phyloP scores from a whole-genome alignment of 2,113 vertebrate species.

The Leptodactylus fuscus region DNA sequence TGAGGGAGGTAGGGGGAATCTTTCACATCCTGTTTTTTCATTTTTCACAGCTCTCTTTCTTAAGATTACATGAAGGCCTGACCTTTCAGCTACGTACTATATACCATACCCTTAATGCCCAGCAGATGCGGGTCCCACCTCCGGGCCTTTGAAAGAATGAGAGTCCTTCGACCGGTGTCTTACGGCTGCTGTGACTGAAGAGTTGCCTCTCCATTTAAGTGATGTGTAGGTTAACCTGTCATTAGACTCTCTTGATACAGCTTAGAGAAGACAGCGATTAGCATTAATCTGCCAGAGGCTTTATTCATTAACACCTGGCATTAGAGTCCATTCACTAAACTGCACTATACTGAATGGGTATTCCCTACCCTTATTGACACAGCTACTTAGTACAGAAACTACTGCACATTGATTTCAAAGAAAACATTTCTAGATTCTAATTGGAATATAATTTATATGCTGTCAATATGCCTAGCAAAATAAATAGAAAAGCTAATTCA shows the following conservation, averaged over 20 bases:
- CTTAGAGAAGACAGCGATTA: slow-evolving; percentile 28
- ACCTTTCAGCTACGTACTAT: slow-evolving; percentile 1
- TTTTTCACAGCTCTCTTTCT: too few species aligned
- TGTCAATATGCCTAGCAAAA: not conserved
- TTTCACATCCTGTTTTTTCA: not conserved
- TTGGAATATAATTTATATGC: not conserved
- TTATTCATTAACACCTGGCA: slow-evolving; percentile 31
- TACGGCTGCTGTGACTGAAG: too few species aligned
- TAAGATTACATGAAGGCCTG: not conserved
- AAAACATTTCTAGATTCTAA: not conserved
- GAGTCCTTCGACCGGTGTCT: too few species aligned
- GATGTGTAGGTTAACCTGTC: slow-evolving; percentile 25
- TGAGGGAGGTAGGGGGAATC: not conserved
- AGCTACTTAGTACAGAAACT: not conserved
- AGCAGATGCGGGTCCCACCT: too few species aligned
- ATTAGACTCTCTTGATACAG: slow-evolving; percentile 35
- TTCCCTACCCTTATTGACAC: not conserved
- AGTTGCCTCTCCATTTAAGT: not conserved
- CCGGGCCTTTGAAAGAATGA: too few species aligned
- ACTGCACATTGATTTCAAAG: not conserved
- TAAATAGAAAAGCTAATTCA: too few species aligned
- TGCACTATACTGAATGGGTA: not conserved
- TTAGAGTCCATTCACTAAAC: not conserved
- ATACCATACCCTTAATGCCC: too few species aligned
- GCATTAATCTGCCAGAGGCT: slow-evolving; percentile 18